These are phyloP conservation scores for Schlechtendalia chinensis DNA, from an alignment of 1,140 invertebrate genomes.

Conservation along the genomic window DNA sequence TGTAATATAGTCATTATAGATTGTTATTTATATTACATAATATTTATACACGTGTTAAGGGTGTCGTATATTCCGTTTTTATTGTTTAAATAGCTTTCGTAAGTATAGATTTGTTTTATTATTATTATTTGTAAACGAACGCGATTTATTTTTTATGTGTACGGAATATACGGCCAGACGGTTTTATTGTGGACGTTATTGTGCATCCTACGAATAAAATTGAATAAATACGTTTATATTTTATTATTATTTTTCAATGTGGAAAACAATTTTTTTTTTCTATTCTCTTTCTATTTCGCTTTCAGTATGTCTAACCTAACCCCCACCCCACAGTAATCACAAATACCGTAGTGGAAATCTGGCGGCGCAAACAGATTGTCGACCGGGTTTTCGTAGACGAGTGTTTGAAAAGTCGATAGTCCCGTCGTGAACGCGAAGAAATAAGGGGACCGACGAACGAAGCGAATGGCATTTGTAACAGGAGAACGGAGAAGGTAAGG, in stretches of 20 bases:
- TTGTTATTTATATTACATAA: slow-evolving; percentile 6
- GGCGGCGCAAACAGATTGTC: no score
- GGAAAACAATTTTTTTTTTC: no score
- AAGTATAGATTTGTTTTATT: slow-evolving; percentile 1
- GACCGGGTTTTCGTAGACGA: no score
- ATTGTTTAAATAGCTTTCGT: background rate
- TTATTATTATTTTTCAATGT: background rate
- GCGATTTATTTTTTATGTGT: background rate
- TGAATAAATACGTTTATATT: background rate
- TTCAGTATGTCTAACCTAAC: no score
- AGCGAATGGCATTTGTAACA: no score
- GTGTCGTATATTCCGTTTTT: background rate
- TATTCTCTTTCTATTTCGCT: no score
- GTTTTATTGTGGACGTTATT: background rate
- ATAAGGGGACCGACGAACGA: no score
- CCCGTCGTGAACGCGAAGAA: no score
- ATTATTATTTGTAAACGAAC: background rate
- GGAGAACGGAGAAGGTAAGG: no score
- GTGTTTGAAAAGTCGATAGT: no score
- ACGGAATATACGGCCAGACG: background rate
- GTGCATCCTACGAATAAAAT: background rate
- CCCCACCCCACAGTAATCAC: no score
- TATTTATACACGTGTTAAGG: background rate
- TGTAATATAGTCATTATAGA: background rate
- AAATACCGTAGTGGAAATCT: no score